Base-by-base conservation (phyloP, 2,888 invertebrate species). In the Norana najaformis region DNA sequence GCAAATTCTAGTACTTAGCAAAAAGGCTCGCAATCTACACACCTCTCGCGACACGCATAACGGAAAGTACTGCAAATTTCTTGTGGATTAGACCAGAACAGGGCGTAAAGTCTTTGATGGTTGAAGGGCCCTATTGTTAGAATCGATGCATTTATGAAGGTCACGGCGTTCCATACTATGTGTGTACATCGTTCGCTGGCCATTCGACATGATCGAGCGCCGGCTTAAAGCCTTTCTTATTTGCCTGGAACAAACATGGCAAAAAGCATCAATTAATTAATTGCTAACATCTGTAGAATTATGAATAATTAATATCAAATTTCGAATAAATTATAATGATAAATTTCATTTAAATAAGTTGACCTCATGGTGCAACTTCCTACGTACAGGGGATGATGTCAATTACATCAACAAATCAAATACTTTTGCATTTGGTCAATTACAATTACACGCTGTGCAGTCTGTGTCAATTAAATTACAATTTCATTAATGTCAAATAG, bases 201-300 rank as follows among this genome's bases (percentile, higher is more conserved):
- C 89, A 38, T 69, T 91, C 90, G 35, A 91, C 89, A 47, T 89
- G 89, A 30, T 91, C 88, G 90, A 93, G 93, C 47, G 90, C 90
- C 53, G 93, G 93, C 90, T 91, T 91, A 91, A 92, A 92, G 23
- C 91, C 91, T 91, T 93, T 94, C 89, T 93, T 92, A 91, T 94
- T 94, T 88, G 93, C 93, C 94, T 94, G 93, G 88, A 88, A 39
- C 34, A 69, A 53, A 90, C 13, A 30, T n/a, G 6, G 30, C 11
- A n/a, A 69, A n/a, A 8, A n/a, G 16, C 30, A 69, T n/a, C 1
- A n/a, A 69, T 69, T 23, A 47, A 47, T 47, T 18, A 47, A 47
- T 47, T 18, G 14, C 3, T 47, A n/a, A n/a, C 47, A 47, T 47
- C 47, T 3, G 3, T 47, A n/a, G n/a, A n/a, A n/a, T n/a, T n/a